Percentiles rank a stretch among this genome's conserved stretches.
Conservation (phyloP, 2,888 invertebrate species). For the Drosophila nigricruria region DNA sequence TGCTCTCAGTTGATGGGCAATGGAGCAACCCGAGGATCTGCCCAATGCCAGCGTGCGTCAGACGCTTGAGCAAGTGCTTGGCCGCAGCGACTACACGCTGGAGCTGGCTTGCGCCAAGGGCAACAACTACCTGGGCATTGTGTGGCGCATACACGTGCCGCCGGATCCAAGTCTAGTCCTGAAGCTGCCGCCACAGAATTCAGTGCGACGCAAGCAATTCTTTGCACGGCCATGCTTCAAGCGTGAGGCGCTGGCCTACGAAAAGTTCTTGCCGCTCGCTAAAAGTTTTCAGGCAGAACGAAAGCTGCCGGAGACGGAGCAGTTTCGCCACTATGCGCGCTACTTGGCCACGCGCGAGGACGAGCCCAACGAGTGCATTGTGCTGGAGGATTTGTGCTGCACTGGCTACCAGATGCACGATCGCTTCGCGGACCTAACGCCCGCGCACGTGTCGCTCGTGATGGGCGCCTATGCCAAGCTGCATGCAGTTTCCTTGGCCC, state of each 20-base stretch:
- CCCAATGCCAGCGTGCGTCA: slow-evolving; percentile 66
- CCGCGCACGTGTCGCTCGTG: slow-evolving; percentile 83
- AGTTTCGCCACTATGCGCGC: slow-evolving; percentile 73
- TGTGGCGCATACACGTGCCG: slow-evolving; percentile 66
- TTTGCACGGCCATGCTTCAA: slow-evolving; percentile 78
- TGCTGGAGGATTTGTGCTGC: slow-evolving; percentile 86
- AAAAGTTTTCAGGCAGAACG: slow-evolving; percentile 70
- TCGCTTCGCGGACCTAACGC: slow-evolving; percentile 83
- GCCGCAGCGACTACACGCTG: slow-evolving; percentile 49
- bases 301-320: slow-evolving; percentile 47
- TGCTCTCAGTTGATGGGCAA: background rate
- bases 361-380: slow-evolving; percentile 85
- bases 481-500: slow-evolving; percentile 86
- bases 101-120: slow-evolving; percentile 77
- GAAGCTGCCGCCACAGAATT: slow-evolving; percentile 82
- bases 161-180: slow-evolving; percentile 64
- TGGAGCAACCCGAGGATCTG: slow-evolving; percentile 32
- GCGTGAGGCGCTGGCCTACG: slow-evolving; percentile 79
- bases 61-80: slow-evolving; percentile 60
- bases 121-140: slow-evolving; percentile 82
- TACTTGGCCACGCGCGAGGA: slow-evolving; percentile 67
- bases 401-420: slow-evolving; percentile 85
- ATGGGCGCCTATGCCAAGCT: slow-evolving; percentile 86
- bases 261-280: slow-evolving; percentile 76
- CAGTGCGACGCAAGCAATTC: slow-evolving; percentile 77